Base-by-base conservation (phyloP, 2,797 vertebrate species). In the Eulemur coronatus region DNA sequence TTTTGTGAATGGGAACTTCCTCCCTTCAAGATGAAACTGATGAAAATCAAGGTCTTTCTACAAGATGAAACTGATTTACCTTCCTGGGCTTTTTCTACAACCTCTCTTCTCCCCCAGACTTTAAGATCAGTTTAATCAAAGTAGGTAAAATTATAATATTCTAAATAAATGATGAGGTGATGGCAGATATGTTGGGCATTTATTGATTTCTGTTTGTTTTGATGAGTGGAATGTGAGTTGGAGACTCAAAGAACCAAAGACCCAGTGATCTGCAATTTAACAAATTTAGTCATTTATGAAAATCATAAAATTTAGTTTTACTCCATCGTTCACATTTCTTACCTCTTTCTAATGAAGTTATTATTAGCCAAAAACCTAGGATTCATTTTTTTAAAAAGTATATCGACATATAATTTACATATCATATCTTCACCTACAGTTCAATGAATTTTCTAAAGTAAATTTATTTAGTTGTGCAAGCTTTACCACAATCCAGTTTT, bases 61-160 rank as follows among this genome's bases (percentile, higher is more conserved):
- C 22, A 55, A 81, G 80, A 69, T 43, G 38, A 69, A 86, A 57
- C 30, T 73, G 65, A 80, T 61, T 94, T 69, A 72, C 63, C 70
- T 91, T 93, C 33, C 67, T 24, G 7, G 38, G n/a, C 28, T 80
- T 93, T 93, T 93, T 84, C 35, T 78, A 73, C 20, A 75, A 90
- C 10, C 3, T 63, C 2, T 59, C 26, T 72, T 9, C 13, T 35
- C 17, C 28, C 76, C 59, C 24, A 89, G 14, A n/a, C 22, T 89
- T 95, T 86, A 96, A 84, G 73, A 61, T 89, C 20, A 72, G 22
- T 91, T 89, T 82, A 78, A 55, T 65, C 73, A 84, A 84, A 78
- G 7, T 80, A 89, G n/a, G 46, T 50, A 85, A 65, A 78, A 82
- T 28, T 73, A 93, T 0, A n/a, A 43, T 73, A 22, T 72, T 84